These are phyloP conservation scores for Gobio occitaniae DNA, from an alignment of 2,797 vertebrate species.

Conservation along the genomic window DNA sequence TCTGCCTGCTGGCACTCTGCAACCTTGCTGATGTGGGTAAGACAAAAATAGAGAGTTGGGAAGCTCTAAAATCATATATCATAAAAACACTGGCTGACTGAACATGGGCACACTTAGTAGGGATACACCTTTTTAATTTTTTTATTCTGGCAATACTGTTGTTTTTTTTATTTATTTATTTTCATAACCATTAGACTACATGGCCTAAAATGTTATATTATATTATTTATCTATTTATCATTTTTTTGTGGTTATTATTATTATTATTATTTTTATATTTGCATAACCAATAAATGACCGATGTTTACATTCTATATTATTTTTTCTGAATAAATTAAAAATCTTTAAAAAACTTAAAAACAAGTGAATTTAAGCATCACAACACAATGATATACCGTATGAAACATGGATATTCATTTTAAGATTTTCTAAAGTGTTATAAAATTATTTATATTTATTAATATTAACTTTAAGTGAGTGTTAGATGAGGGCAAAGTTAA, in stretches of 20 bases:
- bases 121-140: not conserved
- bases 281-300: not conserved
- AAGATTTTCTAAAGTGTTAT: not conserved
- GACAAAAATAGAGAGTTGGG: conserved; percentile 33
- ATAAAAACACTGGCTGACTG: not conserved
- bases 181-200: not conserved
- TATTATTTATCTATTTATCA: not conserved
- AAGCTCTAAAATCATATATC: conserved; percentile 1
- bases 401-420: not conserved
- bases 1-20: conserved; percentile 87
- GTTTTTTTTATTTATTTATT: not conserved
- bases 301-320: not conserved
- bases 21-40: conserved; percentile 90
- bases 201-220: not conserved
- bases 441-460: not conserved
- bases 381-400: not conserved
- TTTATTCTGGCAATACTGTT: not conserved
- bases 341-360: not conserved
- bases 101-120: not conserved
- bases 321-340: not conserved
- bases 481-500: not conserved
- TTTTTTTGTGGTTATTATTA: not conserved
- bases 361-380: not conserved
- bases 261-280: not conserved
- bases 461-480: not conserved